Percentiles rank a stretch among this genome's conserved stretches.
phyloP scores from a whole-genome alignment of 2,888 invertebrate genomes.

The Phrixothrix hirtus region DNA sequence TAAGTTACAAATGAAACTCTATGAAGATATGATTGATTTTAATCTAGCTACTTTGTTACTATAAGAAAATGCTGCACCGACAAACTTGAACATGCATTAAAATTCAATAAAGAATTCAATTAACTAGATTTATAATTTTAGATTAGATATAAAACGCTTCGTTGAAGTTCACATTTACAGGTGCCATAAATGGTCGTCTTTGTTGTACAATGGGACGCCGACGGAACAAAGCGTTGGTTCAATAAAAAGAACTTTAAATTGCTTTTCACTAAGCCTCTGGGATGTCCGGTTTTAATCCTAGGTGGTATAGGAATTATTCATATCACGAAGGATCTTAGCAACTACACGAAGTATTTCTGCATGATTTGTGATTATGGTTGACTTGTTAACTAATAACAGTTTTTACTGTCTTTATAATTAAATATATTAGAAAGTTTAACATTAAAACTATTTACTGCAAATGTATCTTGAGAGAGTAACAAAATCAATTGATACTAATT shows the following conservation, averaged over 20 bases:
- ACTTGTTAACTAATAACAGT: too few species aligned
- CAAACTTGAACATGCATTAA: conserved; percentile 7
- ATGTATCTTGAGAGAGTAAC: not conserved
- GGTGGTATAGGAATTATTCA: conserved; percentile 13
- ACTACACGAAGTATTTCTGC: conserved; percentile 13
- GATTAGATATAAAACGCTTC: conserved; percentile 28
- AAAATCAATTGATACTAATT: conserved; percentile 13
- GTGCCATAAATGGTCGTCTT: conserved; percentile 36
- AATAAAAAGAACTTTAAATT: conserved; percentile 36
- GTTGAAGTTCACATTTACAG: conserved; percentile 27
- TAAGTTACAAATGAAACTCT: too few species aligned
- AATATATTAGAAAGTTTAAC: not conserved
- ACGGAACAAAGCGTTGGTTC: conserved; percentile 27
- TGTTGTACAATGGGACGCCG: conserved; percentile 21
- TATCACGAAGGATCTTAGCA: conserved; percentile 16
- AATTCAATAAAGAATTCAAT: conserved; percentile 20
- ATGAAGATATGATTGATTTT: too few species aligned
- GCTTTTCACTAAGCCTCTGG: conserved; percentile 28
- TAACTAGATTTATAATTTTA: conserved; percentile 33
- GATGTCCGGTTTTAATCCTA: conserved; percentile 25
- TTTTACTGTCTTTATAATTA: too few species aligned
- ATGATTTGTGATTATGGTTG: conserved; percentile 12
- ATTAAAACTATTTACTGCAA: not conserved
- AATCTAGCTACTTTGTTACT: too few species aligned
- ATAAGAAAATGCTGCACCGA: too few species aligned